Evolutionary conservation across 1,140 invertebrate genomes (phyloP).

Genomic region (Ceratitis capitata): DNA sequence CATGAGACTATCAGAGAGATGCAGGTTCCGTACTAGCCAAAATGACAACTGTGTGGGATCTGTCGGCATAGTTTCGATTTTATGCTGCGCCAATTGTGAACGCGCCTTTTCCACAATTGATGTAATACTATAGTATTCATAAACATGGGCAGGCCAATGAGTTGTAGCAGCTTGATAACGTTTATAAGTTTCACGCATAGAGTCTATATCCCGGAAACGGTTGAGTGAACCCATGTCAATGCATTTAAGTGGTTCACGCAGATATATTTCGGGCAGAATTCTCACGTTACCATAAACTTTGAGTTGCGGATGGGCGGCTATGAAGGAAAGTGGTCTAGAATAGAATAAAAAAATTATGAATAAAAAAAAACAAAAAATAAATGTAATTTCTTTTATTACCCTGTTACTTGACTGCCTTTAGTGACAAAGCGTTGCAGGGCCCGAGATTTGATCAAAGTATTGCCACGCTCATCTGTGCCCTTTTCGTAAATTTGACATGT

Average conservation of each 20-base stretch:
- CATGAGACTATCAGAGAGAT: slow-evolving; percentile 67
- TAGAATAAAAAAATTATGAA: background rate
- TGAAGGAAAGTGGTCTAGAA: slow-evolving; percentile 54
- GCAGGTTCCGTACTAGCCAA: slow-evolving; percentile 76
- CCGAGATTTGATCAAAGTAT: slow-evolving; percentile 57
- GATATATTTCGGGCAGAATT: slow-evolving; percentile 73
- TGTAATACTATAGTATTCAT: slow-evolving; percentile 73
- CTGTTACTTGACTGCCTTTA: slow-evolving; percentile 52
- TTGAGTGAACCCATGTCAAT: slow-evolving; percentile 65
- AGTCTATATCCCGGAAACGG: slow-evolving; percentile 64
- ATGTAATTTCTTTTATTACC: slow-evolving; percentile 45
- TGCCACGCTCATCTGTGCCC: slow-evolving; percentile 50
- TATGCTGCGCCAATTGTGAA: slow-evolving; percentile 57
- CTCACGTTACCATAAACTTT: slow-evolving; percentile 69
- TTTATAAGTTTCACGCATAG: slow-evolving; percentile 58
- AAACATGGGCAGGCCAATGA: slow-evolving; percentile 71
- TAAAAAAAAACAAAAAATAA: background rate
- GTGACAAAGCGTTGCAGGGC: slow-evolving; percentile 60
- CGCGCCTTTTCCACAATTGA: slow-evolving; percentile 66
- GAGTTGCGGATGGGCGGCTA: slow-evolving; percentile 52
- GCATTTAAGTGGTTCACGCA: slow-evolving; percentile 67
- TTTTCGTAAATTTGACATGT: slow-evolving; percentile 64
- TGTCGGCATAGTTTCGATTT: slow-evolving; percentile 68
- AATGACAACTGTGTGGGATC: slow-evolving; percentile 77
- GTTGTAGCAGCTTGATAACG: slow-evolving; percentile 66